Evolutionary conservation across 1,140 invertebrate genomes (phyloP).

Genomic region (Phenacoccus solenopsis): DNA sequence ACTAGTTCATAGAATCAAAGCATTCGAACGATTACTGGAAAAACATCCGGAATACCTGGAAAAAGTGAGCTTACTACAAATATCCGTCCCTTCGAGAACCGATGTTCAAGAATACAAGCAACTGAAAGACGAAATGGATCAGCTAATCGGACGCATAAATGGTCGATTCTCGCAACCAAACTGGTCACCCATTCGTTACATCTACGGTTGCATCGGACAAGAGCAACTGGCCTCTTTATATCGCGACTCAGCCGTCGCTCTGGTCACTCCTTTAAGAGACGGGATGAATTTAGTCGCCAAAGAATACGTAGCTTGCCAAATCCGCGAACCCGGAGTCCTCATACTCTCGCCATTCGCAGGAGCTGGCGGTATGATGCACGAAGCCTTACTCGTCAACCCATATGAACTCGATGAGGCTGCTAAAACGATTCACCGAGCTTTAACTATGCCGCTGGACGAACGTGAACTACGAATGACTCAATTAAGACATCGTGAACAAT

Average conservation of each 20-base stretch:
- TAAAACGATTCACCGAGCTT: slow-evolving; percentile 69
- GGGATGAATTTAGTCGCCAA: slow-evolving; percentile 89
- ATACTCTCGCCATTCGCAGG: slow-evolving; percentile 84
- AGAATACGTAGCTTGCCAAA: slow-evolving; percentile 85
- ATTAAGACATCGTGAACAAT: slow-evolving; percentile 60
- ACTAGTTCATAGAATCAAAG: slow-evolving; percentile 65
- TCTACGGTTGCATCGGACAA: slow-evolving; percentile 76
- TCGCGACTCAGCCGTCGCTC: slow-evolving; percentile 66
- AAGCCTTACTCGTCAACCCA: slow-evolving; percentile 76
- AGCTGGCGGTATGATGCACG: slow-evolving; percentile 82
- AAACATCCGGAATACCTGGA: slow-evolving; percentile 76
- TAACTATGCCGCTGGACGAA: slow-evolving; percentile 84
- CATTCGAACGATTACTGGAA: slow-evolving; percentile 69
- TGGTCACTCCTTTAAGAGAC: slow-evolving; percentile 75
- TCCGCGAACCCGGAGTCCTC: slow-evolving; percentile 72
- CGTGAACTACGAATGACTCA: slow-evolving; percentile 74
- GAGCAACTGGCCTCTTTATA: slow-evolving; percentile 74
- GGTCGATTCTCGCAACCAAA: slow-evolving; percentile 75
- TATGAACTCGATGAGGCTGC: slow-evolving; percentile 78
- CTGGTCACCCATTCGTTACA: slow-evolving; percentile 83
- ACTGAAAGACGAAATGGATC: slow-evolving; percentile 80
- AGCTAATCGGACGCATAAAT: slow-evolving; percentile 74
- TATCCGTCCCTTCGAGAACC: slow-evolving; percentile 76
- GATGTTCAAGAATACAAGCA: slow-evolving; percentile 85
- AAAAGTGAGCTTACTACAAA: slow-evolving; percentile 63